These are phyloP conservation scores for Knipowitschia caucasica DNA, from an alignment of 2,797 vertebrate genomes.

Conservation along the genomic window DNA sequence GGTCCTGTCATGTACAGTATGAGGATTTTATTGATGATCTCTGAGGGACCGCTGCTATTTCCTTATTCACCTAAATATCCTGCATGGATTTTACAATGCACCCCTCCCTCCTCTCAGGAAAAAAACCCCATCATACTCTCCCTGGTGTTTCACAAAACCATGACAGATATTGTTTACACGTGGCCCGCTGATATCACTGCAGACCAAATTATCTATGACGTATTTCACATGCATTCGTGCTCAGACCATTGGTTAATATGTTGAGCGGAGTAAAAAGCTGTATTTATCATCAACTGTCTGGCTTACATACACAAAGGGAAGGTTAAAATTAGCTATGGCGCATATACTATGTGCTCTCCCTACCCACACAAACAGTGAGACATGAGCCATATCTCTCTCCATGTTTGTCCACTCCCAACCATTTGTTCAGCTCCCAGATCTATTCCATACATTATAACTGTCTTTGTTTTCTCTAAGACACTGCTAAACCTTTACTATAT, in stretches of 20 bases:
- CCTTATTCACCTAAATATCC: slow-evolving; percentile 54
- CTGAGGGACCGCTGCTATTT: slow-evolving; percentile 51
- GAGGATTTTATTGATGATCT: slow-evolving; percentile 50
- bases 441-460: background rate
- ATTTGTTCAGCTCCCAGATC: background rate
- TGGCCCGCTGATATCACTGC: slow-evolving; percentile 35
- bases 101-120: slow-evolving; percentile 1
- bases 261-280: slow-evolving; percentile 43
- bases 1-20: slow-evolving; percentile 48
- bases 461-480: slow-evolving; percentile 2
- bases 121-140: slow-evolving; percentile 1
- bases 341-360: slow-evolving; percentile 25
- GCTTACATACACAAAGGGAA: slow-evolving; percentile 18
- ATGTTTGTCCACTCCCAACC: slow-evolving; percentile 22
- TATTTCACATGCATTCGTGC: slow-evolving; percentile 42
- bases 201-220: slow-evolving; percentile 36
- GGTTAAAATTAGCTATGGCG: slow-evolving; percentile 27
- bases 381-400: slow-evolving; percentile 25
- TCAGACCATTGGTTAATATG: slow-evolving; percentile 55
- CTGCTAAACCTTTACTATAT: background rate
- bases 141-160: slow-evolving; percentile 31
- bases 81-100: slow-evolving; percentile 6
- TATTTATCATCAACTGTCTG: slow-evolving; percentile 40
- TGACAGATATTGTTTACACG: slow-evolving; percentile 51
- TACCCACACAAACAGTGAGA: slow-evolving; percentile 33